Base-by-base conservation (phyloP, 2,888 invertebrate species). In the Lasioglossum marginatum region DNA sequence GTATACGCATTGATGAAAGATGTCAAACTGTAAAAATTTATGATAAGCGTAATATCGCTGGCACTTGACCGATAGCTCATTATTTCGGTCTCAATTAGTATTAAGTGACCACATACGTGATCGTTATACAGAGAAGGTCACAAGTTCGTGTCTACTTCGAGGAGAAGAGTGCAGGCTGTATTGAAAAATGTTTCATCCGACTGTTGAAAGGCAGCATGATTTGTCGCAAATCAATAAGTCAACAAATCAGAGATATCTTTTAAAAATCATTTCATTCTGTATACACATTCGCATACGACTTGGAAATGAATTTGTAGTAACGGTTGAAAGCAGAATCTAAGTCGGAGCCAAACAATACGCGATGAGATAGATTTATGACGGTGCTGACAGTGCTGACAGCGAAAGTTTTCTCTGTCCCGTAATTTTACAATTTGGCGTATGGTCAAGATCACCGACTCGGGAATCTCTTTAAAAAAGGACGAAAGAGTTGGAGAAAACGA, bases 31-130 rank as follows among this genome's bases (percentile, higher is more conserved):
- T 45, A 71, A 16, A 70, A 31, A 57, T 16, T 34, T 60, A 6
- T 31, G 74, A 48, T 75, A 75, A 70, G n/a, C 31, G 27, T 70
- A 52, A 71, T 80, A 68, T 73, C 66, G 60, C 37, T 34, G 16
- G 66, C 27, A 45, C 43, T 76, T 77, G 63, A 79, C 57, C 70
- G 83, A 83, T 74, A 81, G 66, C 66, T 73, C 43, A 82, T 87
- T 87, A 87, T 80, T 84, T 73, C 70, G 68, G 70, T 63, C 75
- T 87, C 87, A 84, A 87, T 87, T 87, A 87, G 79, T 80, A 84
- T 84, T 84, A 83, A 87, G 79, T 82, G 81, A 75, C 19, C 71
- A 27, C 68, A 66, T 76, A 79, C 79, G 77, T 77, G 71, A 74
- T 60, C 83, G 84, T 14, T 60, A 37, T 37, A 68, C 34, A 16